Evolutionary conservation across 2,888 invertebrate species (phyloP).

Genomic region (Pasiphila rectangulata): DNA sequence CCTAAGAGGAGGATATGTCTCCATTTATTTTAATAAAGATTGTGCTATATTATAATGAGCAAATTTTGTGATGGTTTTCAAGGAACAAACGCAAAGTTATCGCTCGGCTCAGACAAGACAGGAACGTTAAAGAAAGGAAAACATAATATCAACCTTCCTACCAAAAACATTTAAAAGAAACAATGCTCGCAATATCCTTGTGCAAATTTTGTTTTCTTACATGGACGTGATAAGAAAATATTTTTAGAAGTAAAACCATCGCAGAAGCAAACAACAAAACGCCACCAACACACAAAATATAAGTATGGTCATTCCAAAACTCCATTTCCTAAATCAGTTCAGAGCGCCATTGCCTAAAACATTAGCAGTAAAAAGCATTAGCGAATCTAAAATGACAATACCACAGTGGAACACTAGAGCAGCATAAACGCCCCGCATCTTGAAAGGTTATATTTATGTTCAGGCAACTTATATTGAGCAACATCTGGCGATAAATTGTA

Average conservation of each 20-base stretch:
- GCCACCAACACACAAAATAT: constrained; percentile 13
- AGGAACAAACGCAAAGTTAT: too few relatives aligned
- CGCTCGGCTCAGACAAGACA: too few relatives aligned
- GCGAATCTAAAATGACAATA: constrained; percentile 13
- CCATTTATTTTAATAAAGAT: constrained; percentile 42
- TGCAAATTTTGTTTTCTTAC: too few relatives aligned
- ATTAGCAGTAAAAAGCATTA: constrained; percentile 20
- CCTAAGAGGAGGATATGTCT: constrained; percentile 42
- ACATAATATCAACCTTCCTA: too few relatives aligned
- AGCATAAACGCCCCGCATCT: not conserved
- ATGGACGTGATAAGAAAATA: too few relatives aligned
- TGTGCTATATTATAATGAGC: constrained; percentile 16
- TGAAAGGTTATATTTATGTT: not conserved
- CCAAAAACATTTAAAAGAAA: too few relatives aligned
- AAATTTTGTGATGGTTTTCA: too few relatives aligned
- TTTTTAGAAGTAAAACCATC: not conserved
- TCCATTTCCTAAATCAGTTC: constrained; percentile 21
- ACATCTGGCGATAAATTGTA: constrained; percentile 3
- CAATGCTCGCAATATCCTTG: too few relatives aligned
- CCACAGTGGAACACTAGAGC: constrained; percentile 9
- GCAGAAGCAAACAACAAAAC: not conserved
- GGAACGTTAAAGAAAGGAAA: too few relatives aligned
- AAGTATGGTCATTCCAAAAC: constrained; percentile 13
- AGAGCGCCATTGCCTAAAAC: constrained; percentile 17
- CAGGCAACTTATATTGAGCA: not conserved